phyloP scores from a whole-genome alignment of 2,797 vertebrate genomes.

The Phrynocephalus vlangalii region DNA sequence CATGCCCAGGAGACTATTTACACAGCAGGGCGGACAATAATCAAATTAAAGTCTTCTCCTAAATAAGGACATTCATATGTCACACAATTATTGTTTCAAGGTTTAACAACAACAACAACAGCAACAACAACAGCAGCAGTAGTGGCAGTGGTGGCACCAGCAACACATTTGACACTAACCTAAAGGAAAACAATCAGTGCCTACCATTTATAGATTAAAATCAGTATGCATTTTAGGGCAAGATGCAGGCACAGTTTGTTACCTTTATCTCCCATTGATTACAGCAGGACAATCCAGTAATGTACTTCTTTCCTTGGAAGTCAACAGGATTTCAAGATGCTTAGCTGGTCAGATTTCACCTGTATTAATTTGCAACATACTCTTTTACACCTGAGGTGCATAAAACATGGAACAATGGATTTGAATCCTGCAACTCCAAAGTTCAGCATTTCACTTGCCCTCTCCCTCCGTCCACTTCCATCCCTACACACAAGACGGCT shows the following conservation, averaged over 20 bases:
- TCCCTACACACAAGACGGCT: background rate
- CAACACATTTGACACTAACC: slow-evolving; percentile 75
- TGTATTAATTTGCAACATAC: background rate
- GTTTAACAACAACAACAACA: slow-evolving; percentile 57
- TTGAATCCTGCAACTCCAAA: background rate
- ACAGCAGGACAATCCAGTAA: background rate
- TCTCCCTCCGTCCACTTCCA: background rate
- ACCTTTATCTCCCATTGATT: background rate
- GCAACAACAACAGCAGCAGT: too few relatives aligned
- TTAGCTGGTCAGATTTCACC: background rate
- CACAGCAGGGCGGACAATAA: slow-evolving; percentile 78
- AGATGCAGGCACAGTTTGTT: background rate
- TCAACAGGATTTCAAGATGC: background rate
- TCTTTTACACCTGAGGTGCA: too few relatives aligned
- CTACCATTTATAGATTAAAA: slow-evolving; percentile 28
- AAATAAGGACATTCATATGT: slow-evolving; percentile 81
- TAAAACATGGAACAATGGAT: background rate
- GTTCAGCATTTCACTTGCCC: background rate
- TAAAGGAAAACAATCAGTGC: slow-evolving; percentile 59
- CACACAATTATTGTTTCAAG: slow-evolving; percentile 78
- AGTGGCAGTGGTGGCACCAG: background rate
- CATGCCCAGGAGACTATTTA: slow-evolving; percentile 81
- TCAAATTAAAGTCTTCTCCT: slow-evolving; percentile 81
- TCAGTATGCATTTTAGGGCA: background rate
- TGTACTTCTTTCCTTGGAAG: background rate